These are phyloP conservation scores for Arnoldichthys spilopterus DNA, from an alignment of 2,797 vertebrate genomes.

Conservation along the genomic window DNA sequence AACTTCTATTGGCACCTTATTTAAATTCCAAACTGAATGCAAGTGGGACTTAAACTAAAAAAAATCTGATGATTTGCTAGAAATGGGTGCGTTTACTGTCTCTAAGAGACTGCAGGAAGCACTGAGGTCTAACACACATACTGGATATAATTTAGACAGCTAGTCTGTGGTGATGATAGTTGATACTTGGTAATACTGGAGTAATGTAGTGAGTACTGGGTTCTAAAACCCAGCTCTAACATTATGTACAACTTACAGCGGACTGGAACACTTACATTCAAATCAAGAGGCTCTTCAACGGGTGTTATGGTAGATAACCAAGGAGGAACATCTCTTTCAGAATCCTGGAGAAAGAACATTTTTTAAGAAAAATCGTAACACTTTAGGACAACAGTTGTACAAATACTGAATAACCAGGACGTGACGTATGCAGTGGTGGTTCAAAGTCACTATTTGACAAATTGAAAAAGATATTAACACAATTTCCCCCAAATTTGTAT, in stretches of 20 bases:
- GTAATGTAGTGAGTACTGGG: neutral
- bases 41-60: neutral
- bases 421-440: too few relatives aligned
- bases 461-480: too few relatives aligned
- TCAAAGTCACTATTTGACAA: too few relatives aligned
- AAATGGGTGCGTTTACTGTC: neutral
- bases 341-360: constrained; percentile 77
- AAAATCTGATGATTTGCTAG: neutral
- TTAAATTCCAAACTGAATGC: neutral
- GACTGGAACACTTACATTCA: constrained; percentile 70
- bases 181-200: neutral
- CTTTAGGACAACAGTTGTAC: neutral
- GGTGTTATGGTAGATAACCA: constrained; percentile 89
- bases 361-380: neutral
- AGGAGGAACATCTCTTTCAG: constrained; percentile 83
- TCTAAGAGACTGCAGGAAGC: too few relatives aligned
- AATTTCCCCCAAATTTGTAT: too few relatives aligned
- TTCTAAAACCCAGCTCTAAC: too few relatives aligned
- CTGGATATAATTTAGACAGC: neutral
- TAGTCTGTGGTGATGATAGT: neutral
- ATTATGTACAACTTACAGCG: neutral
- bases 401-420: neutral
- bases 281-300: constrained; percentile 76
- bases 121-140: too few relatives aligned
- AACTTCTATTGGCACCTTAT: neutral